Percentiles rank a stretch among this genome's conserved stretches.
Evolutionary conservation across 1,140 invertebrate genomes (phyloP).

Genomic region (Heterodera schachtii): DNA sequence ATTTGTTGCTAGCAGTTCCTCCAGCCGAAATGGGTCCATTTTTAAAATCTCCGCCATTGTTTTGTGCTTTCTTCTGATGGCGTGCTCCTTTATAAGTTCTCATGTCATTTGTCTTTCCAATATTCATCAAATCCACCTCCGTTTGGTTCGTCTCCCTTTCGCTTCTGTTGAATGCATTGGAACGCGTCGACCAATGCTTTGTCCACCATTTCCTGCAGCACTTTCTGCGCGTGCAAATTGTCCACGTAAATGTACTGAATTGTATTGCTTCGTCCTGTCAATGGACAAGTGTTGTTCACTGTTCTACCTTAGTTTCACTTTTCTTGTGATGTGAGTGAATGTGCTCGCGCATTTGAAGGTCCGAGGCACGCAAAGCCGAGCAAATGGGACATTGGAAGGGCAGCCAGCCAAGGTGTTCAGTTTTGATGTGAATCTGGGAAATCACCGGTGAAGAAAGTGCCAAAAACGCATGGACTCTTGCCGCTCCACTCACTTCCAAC

Average conservation of each 20-base stretch:
- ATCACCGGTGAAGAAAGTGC: no score
- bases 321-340: conserved; percentile 63
- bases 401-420: conserved; percentile 63
- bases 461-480: no score
- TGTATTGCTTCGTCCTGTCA: background rate
- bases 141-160: background rate
- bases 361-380: conserved; percentile 51
- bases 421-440: conserved; percentile 56
- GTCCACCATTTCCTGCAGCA: conserved; percentile 59
- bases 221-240: conserved; percentile 55
- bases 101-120: background rate
- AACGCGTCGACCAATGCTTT: conserved; percentile 49
- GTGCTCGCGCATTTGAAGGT: conserved; percentile 63
- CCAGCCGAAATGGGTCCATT: background rate
- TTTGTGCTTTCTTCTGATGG: background rate
- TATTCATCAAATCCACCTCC: no score
- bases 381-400: conserved; percentile 61
- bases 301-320: conserved; percentile 41
- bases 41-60: background rate
- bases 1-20: background rate
- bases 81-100: background rate
- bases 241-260: conserved; percentile 58
- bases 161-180: background rate
- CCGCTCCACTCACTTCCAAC: conserved; percentile 35
- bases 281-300: background rate